Evolutionary conservation across 2,113 vertebrate species (phyloP), one percentile per base, ranked within the genome.

Genomic region (Sminthopsis crassicaudata): DNA sequence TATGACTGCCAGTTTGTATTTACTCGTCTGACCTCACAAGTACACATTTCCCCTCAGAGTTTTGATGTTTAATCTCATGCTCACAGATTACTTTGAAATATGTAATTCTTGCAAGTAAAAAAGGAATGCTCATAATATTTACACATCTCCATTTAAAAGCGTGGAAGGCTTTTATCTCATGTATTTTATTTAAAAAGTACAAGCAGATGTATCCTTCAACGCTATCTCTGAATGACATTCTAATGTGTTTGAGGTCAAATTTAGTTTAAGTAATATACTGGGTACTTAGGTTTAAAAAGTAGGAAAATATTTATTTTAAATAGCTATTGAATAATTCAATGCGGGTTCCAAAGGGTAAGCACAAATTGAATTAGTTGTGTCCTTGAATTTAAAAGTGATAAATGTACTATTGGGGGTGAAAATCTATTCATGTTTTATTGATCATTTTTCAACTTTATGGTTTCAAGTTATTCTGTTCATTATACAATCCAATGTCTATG

Each of bases 1-100:
- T 94, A 42, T 57, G 46, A 53, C 3, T 94, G 46, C 2, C 27
- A 90, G 36, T 25, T 97, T 95, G 90, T 95, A 91, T 96, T 97
- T 93, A 92, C 27, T 92, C 7, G 14, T 51, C 22, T 92, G 55
- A 97, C 46, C 46, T 95, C 96, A 98, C 51, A 24, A 97, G 8
- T 2, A 93, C 10, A 93, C 0, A 1, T 91, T 97, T 96, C 93
- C 26, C 93, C 26, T 91, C 52, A 95, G 24, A 94, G n/a, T 97
- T 97, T 93, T 97, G 27, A 93, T 95, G 27, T 92, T 96, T 97
- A 95, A 95, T 96, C 26, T 90, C 76, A 96, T 95, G 94, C 93
- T 90, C 93, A 95, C 92, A 96, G 12, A 6, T 97, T 96, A 53
- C 91, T 6, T n/a, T 95, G 98, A 93, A 94, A 50, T 97, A 96